Evolutionary conservation across 2,113 vertebrate species (phyloP).

Genomic region (Polypterus senegalus): DNA sequence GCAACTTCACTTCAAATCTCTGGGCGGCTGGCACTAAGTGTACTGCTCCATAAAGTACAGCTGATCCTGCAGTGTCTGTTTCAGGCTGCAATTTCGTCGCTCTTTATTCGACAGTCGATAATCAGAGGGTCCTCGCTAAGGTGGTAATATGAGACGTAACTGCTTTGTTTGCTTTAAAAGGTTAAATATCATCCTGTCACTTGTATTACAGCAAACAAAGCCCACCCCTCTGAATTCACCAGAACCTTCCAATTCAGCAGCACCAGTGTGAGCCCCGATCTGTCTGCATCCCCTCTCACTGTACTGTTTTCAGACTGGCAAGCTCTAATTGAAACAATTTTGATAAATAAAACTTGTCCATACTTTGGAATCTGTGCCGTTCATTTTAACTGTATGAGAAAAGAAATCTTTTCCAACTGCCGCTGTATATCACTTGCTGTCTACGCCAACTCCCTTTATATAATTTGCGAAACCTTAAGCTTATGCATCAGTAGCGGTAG

Average conservation of each 20-base stretch:
- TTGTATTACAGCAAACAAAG: constrained; percentile 21
- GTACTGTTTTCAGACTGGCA: background rate
- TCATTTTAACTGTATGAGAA: background rate
- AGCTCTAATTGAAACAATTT: constrained; percentile 1
- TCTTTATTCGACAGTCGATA: constrained; percentile 20
- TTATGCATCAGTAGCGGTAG: constrained; percentile 22
- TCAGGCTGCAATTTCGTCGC: constrained; percentile 15
- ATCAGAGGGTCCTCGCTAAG: constrained; percentile 13
- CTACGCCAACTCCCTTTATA: constrained; percentile 6
- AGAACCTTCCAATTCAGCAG: constrained; percentile 7
- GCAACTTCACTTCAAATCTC: constrained; percentile 19
- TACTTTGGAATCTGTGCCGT: background rate
- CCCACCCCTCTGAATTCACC: no score
- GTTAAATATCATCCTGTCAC: constrained; percentile 19
- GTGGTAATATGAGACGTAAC: constrained; percentile 16
- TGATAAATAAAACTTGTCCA: constrained; percentile 2
- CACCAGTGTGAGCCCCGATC: background rate
- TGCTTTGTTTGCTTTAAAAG: constrained; percentile 23
- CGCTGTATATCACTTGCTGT: background rate
- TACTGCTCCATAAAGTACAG: constrained; percentile 12
- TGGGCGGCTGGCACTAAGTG: constrained; percentile 17
- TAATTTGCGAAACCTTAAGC: constrained; percentile 17
- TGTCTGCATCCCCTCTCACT: background rate
- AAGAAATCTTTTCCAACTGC: no score
- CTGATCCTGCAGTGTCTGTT: constrained; percentile 8